Evolutionary conservation across 2,888 invertebrate species (phyloP), one percentile per base, ranked within the genome.

Genomic region (Siphlonurus alternatus): DNA sequence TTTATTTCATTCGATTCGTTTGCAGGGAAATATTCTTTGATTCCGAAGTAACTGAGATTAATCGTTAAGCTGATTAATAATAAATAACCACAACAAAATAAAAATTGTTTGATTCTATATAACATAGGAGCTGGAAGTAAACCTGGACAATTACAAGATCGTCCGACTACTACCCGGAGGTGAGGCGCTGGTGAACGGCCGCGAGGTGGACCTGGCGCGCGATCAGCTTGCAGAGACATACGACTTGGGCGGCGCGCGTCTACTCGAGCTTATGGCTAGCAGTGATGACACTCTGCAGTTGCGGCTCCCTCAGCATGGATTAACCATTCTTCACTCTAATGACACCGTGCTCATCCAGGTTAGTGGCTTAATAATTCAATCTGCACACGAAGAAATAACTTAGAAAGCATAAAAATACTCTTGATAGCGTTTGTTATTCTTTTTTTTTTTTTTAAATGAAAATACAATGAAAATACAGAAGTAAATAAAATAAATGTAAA

Each of bases 111-210:
- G n/a, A n/a, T n/a, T n/a, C n/a, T n/a, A n/a, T n/a, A n/a, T n/a
- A n/a, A n/a, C n/a, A n/a, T 23, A 64, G 64, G 64, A 61, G 60
- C 38, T 66, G 25, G 63, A 65, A 38, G 59, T 66, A 18, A 66
- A 66, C 63, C 20, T 66, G 25, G 66, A 66, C 63, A 66, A 66
- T 61, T 65, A 65, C 61, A 62, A 65, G 25, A 63, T 66, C n/a
- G 59, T 65, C n/a, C 61, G 59, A 3, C 60, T 66, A 25, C 20
- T 7, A 15, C 61, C 61, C 63, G 64, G 61, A n/a, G 61, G 60
- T 23, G 61, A 53, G 56, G 63, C 61, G 15, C 24, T 25, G 20
- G 63, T 65, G 20, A 63, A 65, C 38, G 61, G 61, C 20, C 15
- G 19, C 2, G n/a, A 51, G 3, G 25, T 64, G n/a, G 64, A 59